Base-by-base conservation (phyloP, 2,113 vertebrate species). In the Coregonus clupeaformis region DNA sequence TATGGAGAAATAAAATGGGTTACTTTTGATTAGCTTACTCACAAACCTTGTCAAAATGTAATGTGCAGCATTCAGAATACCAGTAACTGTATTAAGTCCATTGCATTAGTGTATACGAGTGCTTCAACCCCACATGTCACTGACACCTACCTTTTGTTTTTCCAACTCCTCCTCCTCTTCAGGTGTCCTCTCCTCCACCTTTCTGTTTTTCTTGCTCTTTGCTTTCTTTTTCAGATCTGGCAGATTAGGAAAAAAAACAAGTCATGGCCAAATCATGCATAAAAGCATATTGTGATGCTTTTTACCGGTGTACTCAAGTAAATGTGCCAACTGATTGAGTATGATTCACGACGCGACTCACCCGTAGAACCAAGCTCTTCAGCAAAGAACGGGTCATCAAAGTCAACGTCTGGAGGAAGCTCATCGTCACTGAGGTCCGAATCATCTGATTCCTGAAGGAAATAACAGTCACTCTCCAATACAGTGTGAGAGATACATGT, bases 311-410 rank as follows among this genome's bases (percentile, higher is more conserved):
- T 9, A 42, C 36, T 11, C 36, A 0, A n/a, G 5, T 20, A 13
- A 3, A 16, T 16, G 14, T 32, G n/a, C 5, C 27, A 13, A 29
- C 42, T 27, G 18, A 63, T 78, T 67, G 14, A 45, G 6, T n/a
- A 69, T 5, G 20, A 68, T 42, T 49, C 16, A 18, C 5, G 13
- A 49, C 12, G 64, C 2, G 55, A 59, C 88, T 84, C 66, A 98
- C 97, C 95, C 84, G 89, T 66, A 45, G 91, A 81, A 24, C 87
- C 84, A 6, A 95, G 86, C 87, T 98, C 96, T 84, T 97, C 95
- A 0, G 93, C 86, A 88, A 98, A 98, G 90, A 95, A 99, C 0
- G 96, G 94, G 80, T 99, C 95, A 0, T 79, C 93, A 82, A 98
- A 90, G 88, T 98, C 94, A 12, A 98, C 94, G 77, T 96, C 95